Conservation (phyloP, 2,113 vertebrate genomes). For the Daphoenositta chrysoptera region DNA sequence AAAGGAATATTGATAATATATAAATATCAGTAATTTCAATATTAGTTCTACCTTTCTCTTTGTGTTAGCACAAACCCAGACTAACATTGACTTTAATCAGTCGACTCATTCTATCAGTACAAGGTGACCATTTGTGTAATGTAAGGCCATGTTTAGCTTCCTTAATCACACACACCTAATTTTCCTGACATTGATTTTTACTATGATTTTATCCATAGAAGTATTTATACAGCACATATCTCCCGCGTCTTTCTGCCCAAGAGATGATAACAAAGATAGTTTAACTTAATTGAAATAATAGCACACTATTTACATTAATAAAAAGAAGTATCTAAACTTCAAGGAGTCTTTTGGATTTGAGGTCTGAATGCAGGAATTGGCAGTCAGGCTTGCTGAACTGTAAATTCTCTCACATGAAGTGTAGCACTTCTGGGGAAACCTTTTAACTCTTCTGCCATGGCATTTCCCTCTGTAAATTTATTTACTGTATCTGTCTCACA, state of each 20-base stretch:
- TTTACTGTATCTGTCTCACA: neutral
- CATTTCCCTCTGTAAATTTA: neutral
- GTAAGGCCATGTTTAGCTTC: neutral
- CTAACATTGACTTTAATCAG: neutral
- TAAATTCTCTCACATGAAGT: neutral
- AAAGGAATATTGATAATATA: neutral
- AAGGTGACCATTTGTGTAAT: neutral
- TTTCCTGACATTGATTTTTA: slow-evolving; percentile 42
- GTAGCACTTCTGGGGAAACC: neutral
- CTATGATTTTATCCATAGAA: neutral
- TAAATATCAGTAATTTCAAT: neutral
- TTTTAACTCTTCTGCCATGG: neutral
- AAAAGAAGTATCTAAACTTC: neutral
- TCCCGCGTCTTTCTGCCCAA: neutral
- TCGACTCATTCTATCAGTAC: neutral
- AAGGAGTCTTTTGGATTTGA: neutral
- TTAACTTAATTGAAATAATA: neutral
- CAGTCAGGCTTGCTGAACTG: neutral
- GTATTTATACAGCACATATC: neutral
- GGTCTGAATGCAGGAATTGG: neutral
- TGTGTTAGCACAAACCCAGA: neutral
- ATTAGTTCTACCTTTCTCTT: neutral
- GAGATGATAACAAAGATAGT: neutral
- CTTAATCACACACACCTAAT: slow-evolving; percentile 10
- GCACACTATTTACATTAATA: neutral